Conservation (phyloP, 2,888 invertebrate species). For the Neuroscelio doddi region DNA sequence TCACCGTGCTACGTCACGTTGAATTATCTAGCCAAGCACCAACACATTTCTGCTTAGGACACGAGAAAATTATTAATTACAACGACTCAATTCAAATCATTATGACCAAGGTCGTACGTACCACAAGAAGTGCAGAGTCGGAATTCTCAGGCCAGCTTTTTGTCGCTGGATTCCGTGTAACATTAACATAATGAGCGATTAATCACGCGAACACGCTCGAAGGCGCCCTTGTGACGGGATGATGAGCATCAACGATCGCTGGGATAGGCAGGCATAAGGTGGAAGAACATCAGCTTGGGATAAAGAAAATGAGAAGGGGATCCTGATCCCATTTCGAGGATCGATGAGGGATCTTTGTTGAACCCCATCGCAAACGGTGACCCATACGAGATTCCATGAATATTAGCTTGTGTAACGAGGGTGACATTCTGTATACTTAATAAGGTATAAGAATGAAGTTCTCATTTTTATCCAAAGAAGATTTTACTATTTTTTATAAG, state of each 20-base stretch:
- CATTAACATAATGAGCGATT: slow-evolving; percentile 58
- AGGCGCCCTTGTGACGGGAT: slow-evolving; percentile 16
- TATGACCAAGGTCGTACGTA: slow-evolving; percentile 17
- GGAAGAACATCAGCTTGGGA: slow-evolving; percentile 17
- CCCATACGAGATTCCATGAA: slow-evolving; percentile 31
- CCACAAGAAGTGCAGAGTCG: slow-evolving; percentile 12
- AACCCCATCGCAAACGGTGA: slow-evolving; percentile 11
- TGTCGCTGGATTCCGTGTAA: slow-evolving; percentile 35
- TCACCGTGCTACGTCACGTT: slow-evolving; percentile 31
- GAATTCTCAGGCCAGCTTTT: slow-evolving; percentile 42
- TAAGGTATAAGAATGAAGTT: slow-evolving; percentile 11
- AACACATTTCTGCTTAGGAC: slow-evolving; percentile 20
- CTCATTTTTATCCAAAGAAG: background rate
- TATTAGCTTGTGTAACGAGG: slow-evolving; percentile 19
- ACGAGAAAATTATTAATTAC: slow-evolving; percentile 43
- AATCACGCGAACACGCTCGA: slow-evolving; percentile 48
- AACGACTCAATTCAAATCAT: slow-evolving; percentile 23
- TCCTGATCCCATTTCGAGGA: slow-evolving; percentile 28
- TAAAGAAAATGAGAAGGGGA: slow-evolving; percentile 31
- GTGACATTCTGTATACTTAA: slow-evolving; percentile 15
- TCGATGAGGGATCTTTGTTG: slow-evolving; percentile 31
- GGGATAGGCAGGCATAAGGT: slow-evolving; percentile 16
- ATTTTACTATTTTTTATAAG: background rate
- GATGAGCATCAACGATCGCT: slow-evolving; percentile 18
- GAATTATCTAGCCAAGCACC: slow-evolving; percentile 23